phyloP scores from a whole-genome alignment of 2,113 vertebrate species.

The Gymnobelideus leadbeateri region DNA sequence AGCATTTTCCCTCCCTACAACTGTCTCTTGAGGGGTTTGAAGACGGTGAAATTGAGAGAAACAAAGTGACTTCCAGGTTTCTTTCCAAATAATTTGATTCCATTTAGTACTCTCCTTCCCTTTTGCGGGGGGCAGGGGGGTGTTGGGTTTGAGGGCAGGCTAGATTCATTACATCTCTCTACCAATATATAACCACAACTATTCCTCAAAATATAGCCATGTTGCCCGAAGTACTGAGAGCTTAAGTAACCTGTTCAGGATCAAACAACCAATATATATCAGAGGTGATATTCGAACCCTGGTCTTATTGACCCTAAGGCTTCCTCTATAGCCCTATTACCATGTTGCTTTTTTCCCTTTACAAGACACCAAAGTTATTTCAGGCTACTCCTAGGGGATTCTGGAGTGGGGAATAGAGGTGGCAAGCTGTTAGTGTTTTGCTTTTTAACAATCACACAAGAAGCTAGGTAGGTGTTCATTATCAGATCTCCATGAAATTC shows the following conservation, averaged over 20 bases:
- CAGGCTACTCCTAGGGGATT: background rate
- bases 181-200: background rate
- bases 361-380: background rate
- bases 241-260: background rate
- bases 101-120: background rate
- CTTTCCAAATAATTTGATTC: background rate
- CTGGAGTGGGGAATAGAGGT: background rate
- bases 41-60: too few species aligned
- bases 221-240: background rate
- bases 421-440: background rate
- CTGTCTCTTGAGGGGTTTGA: background rate
- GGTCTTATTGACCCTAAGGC: background rate
- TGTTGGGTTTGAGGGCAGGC: background rate
- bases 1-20: background rate
- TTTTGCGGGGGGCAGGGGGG: background rate
- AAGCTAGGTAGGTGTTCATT: background rate
- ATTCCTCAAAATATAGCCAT: background rate
- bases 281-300: background rate
- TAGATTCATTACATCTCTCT: background rate
- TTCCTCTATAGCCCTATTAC: background rate
- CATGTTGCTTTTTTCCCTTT: background rate
- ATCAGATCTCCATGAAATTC: conserved; percentile 9
- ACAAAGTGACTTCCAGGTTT: background rate
- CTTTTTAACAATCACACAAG: background rate
- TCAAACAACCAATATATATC: background rate